These are phyloP conservation scores for Xerus rutilus DNA, from an alignment of 2,797 vertebrate genomes.

Conservation along the genomic window DNA sequence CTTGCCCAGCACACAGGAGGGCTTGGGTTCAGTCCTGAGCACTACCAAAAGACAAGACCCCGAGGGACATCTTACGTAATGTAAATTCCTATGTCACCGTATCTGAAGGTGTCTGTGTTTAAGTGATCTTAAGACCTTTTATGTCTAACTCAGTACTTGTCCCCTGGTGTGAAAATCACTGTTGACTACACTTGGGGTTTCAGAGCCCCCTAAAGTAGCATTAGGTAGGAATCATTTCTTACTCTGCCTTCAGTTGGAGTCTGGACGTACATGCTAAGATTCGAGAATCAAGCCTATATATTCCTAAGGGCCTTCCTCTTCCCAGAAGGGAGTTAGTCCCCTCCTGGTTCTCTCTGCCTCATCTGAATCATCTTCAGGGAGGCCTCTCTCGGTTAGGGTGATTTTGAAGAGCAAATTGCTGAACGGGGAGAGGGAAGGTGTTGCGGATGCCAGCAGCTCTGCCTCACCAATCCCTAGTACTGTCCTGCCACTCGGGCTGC, in stretches of 20 bases:
- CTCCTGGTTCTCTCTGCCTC: background rate
- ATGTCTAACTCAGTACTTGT: background rate
- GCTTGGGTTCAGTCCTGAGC: background rate
- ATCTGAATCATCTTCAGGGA: background rate
- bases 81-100: background rate
- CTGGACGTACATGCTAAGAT: background rate
- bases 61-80: background rate
- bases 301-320: background rate
- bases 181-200: background rate
- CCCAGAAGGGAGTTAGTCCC: background rate
- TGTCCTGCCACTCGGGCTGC: background rate
- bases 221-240: background rate
- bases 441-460: background rate
- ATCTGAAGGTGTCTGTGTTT: constrained; percentile 40
- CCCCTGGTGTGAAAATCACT: background rate
- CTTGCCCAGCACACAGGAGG: background rate
- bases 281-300: background rate
- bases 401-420: background rate
- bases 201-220: background rate
- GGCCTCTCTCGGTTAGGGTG: background rate
- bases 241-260: background rate
- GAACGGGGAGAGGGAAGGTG: background rate
- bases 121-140: background rate
- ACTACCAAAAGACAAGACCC: background rate
- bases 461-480: background rate